Evolutionary conservation across 2,797 vertebrate species (phyloP).

Genomic region (Propithecus deckenii): DNA sequence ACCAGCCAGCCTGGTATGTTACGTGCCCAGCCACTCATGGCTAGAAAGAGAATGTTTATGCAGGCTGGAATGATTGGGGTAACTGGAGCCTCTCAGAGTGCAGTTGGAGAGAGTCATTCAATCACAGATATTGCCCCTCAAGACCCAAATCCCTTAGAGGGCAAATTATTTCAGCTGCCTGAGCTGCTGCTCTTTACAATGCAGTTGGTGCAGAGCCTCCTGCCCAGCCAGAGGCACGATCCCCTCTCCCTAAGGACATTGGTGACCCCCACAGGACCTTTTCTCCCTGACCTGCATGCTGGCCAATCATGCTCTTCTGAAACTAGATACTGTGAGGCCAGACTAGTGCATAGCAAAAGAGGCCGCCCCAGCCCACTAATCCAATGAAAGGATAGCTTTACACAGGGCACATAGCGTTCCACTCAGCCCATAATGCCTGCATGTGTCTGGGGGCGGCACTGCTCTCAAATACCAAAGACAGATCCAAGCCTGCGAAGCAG

Average conservation of each 20-base stretch:
- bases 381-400: slow-evolving; percentile 71
- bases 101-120: slow-evolving; percentile 52
- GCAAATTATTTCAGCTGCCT: slow-evolving; percentile 66
- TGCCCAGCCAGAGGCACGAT: slow-evolving; percentile 57
- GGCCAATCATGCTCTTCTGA: slow-evolving; percentile 73
- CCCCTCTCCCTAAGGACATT: slow-evolving; percentile 63
- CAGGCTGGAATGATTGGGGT: slow-evolving; percentile 38
- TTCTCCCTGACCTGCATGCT: slow-evolving; percentile 68
- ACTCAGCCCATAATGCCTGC: slow-evolving; percentile 59
- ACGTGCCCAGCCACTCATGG: not conserved
- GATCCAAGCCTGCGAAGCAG: slow-evolving; percentile 55
- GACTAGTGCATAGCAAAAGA: slow-evolving; percentile 65
- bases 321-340: slow-evolving; percentile 65
- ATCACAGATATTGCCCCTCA: slow-evolving; percentile 41
- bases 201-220: slow-evolving; percentile 53
- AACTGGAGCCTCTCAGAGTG: slow-evolving; percentile 55
- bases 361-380: slow-evolving; percentile 61
- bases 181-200: slow-evolving; percentile 44
- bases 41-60: slow-evolving; percentile 49
- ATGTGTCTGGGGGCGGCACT: slow-evolving; percentile 53
- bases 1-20: not conserved
- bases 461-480: slow-evolving; percentile 59
- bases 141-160: slow-evolving; percentile 63
- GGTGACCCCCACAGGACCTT: slow-evolving; percentile 65
- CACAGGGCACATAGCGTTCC: slow-evolving; percentile 69